Base-by-base conservation (phyloP, 2,797 vertebrate genomes). In the Leuciscus waleckii region DNA sequence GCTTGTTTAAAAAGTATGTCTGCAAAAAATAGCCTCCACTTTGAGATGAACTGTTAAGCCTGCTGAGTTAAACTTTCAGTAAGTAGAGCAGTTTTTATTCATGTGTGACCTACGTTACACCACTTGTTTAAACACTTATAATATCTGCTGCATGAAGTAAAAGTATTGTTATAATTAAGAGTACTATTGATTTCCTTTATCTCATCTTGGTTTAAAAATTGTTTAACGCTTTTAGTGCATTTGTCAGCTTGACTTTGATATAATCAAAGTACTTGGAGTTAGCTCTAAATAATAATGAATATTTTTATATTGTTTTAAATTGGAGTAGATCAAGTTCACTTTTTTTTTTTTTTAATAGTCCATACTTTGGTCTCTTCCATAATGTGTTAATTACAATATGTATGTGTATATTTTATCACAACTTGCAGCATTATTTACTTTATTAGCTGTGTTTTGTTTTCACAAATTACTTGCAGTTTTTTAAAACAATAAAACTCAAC, bases 301-400 rank as follows among this genome's bases (percentile, higher is more conserved):
- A 19, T 81, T 19, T 69, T 81, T 9, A 54, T 80, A 26, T 77
- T 58, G 75, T 56, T 26, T 58, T 77, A 39, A 63, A 79, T 43
- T 21, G n/a, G 39, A 39, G 17, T 21, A 39, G 35, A 39, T 37
- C 67, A 67, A 35, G 67, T 2, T 39, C 1, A 10, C 4, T 21
- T 65, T 32, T 58, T 65, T 65, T 0, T 0, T 58, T 65, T 65
- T 0, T 0, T 4, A 58, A 39, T n/a, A 39, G 13, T 5, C 9
- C 8, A 19, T 77, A 16, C 7, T 77, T n/a, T 43, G 2, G 16
- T 10, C 4, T 29, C 29, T 43, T 77, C 32, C 2, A 5, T 58
- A 43, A 78, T 17, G 7, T 56, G 58, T 61, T 41, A 26, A 65
- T 79, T 29, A 79, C 39, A 21, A 35, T 14, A n/a, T 10, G 9